Evolutionary conservation across 2,888 invertebrate species (phyloP), one percentile per base, ranked within the genome.

Genomic region (Philopedon plagiatum): DNA sequence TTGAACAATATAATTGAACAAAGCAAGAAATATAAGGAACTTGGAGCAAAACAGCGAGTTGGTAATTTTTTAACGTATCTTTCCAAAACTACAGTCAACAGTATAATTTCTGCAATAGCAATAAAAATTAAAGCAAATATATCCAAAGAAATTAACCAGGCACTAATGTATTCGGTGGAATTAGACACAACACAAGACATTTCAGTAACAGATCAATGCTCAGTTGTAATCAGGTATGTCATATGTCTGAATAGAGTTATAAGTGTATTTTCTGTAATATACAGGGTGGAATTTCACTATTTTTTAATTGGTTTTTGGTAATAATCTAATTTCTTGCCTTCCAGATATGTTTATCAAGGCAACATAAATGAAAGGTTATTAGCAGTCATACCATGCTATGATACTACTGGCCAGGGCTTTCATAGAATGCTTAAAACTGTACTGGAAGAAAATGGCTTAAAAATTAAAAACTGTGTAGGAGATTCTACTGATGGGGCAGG

Each of bases 151-250:
- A 61, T 71, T 34, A 39, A 51, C 19, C 61, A 66, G 26, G 71
- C 71, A 32, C 39, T 15, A 34, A 71, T 71, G 62, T 66, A 29
- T 67, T 60, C 71, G 11, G 49, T 71, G 37, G 66, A 71, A 61
- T 58, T 71, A 37, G 71, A 71, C 18, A 71, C 66, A 23, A 71
- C 71, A 51, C 72, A 72, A 54, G 72, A 72, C 41, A 51, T 72
- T 39, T 61, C 61, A 39, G 65, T 67, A 1, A 60, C 13, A 71
- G 71, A 67, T 51, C 37, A 37, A 37, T 37, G 37, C n/a, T 37
- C 71, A 71, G 49, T 71, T 26, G 51, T 67, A 11, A 46, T 64
- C 49, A 65, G 74, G 34, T 71, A 61, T 29, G 57, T 29, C 34
- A 49, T 49, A 5, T 15, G 21, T 23, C n/a, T n/a, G n/a, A n/a